Evolutionary conservation across 2,888 invertebrate genomes (phyloP).

Genomic region (Chirona hameri): DNA sequence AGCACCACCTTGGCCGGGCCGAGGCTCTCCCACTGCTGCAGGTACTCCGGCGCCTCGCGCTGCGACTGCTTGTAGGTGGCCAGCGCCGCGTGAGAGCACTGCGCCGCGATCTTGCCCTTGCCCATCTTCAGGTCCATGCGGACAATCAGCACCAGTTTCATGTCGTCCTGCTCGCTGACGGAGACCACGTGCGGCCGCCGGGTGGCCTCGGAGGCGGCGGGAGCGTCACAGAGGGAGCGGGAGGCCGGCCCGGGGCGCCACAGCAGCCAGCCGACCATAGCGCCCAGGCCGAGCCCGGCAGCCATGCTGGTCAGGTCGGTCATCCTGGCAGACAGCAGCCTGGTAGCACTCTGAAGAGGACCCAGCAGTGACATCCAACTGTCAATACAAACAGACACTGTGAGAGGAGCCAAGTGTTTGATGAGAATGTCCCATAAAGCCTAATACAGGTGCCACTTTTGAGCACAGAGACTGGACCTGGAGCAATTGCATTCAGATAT

Average conservation of each 20-base stretch:
- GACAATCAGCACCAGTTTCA: slow-evolving; percentile 78
- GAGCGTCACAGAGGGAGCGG: not conserved
- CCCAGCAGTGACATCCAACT: not conserved
- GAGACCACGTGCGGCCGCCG: slow-evolving; percentile 42
- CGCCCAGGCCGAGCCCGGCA: not conserved
- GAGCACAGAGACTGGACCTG: too few species aligned
- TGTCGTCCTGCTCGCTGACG: slow-evolving; percentile 42
- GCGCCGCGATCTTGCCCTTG: slow-evolving; percentile 76
- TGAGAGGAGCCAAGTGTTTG: too few species aligned
- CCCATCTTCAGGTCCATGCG: slow-evolving; percentile 90
- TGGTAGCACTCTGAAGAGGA: not conserved
- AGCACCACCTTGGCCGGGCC: slow-evolving; percentile 83
- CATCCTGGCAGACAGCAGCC: not conserved
- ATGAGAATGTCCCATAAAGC: too few species aligned
- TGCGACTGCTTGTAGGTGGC: slow-evolving; percentile 72
- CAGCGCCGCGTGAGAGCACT: slow-evolving; percentile 91
- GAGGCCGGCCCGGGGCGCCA: not conserved
- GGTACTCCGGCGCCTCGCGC: slow-evolving; percentile 58
- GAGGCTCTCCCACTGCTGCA: slow-evolving; percentile 63
- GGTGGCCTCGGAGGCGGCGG: too few species aligned
- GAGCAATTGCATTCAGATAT: too few species aligned
- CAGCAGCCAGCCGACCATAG: not conserved
- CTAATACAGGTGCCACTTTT: too few species aligned
- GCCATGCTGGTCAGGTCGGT: not conserved
- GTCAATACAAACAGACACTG: not conserved